Evolutionary conservation across 2,888 invertebrate genomes (phyloP), one percentile per base, ranked within the genome.

Genomic region (Oxytorus armatus): DNA sequence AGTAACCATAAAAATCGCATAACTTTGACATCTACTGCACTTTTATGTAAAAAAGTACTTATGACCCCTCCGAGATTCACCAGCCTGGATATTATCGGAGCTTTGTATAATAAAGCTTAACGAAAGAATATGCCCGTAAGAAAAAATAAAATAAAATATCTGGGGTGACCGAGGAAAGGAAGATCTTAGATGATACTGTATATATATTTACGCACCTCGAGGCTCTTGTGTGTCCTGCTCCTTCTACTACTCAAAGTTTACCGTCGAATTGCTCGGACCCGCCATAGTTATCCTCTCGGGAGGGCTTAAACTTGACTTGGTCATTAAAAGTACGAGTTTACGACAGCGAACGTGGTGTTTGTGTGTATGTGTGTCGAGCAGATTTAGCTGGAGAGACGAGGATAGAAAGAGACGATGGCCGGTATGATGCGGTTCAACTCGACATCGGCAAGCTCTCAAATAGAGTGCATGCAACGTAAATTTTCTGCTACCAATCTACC

Each of bases 251-350:
- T 47, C 57, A 39, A 75, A 76, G 59, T 76, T 68, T n/a, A 53
- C 42, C 36, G 16, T 51, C 59, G 51, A 57, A 68, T 51, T 61
- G 11, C 42, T 53, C 59, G 29, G 29, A 18, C 39, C 18, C 29
- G 42, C 39, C 42, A 3, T 51, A 14, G 68, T 51, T 49, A 57
- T 66, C 49, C 57, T 57, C 66, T 57, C 36, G 16, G 47, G 47
- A 49, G 47, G 5, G 1, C 11, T 68, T 25, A 33, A 76, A 76
- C 68, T 76, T 61, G 75, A 33, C 42, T 61, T n/a, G 8, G 44
- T 53, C 68, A 61, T 68, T 76, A 68, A 68, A 76, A 76, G 51
- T 68, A 18, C 63, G 33, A 57, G 42, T 59, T 51, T 68, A 25
- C 49, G 42, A 68, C 68, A 23, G 3, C 10, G 49, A 59, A 75